Evolutionary conservation across 2,113 vertebrate genomes (phyloP).

Genomic region (Actenoides hombroni): DNA sequence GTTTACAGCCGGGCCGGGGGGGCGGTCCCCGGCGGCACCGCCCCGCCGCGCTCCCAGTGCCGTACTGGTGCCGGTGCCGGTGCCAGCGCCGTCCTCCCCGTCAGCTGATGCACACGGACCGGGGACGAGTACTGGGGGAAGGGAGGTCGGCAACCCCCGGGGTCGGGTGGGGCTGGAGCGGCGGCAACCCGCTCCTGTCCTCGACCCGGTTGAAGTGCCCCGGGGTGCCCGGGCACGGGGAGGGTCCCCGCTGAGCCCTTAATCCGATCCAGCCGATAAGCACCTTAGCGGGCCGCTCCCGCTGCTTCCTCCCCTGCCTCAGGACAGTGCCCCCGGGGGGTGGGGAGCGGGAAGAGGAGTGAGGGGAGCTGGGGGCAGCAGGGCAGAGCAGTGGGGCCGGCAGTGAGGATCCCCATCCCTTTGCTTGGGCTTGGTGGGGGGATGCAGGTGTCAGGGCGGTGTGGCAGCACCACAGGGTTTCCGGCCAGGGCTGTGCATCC

Average conservation of each 20-base stretch:
- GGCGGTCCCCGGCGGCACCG: not conserved
- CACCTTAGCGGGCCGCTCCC: not conserved
- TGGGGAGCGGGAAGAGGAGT: not conserved
- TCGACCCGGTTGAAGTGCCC: not conserved
- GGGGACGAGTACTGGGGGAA: not conserved
- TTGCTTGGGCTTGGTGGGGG: not conserved
- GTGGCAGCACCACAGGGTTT: not conserved
- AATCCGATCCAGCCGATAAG: conserved; percentile 28
- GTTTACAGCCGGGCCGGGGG: conserved; percentile 3
- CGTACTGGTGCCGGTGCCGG: not conserved
- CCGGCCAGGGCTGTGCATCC: not conserved
- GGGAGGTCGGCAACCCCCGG: not conserved
- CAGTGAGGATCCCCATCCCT: too few species aligned
- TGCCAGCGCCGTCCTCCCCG: not conserved
- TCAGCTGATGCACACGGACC: not conserved
- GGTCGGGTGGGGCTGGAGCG: not conserved
- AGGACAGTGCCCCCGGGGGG: not conserved
- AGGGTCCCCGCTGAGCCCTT: not conserved
- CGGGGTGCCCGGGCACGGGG: not conserved
- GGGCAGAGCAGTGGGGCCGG: not conserved
- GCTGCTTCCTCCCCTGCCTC: too few species aligned
- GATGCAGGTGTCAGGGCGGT: not conserved
- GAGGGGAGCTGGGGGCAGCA: not conserved
- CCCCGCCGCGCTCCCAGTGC: not conserved
- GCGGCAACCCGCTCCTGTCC: not conserved